Evolutionary conservation across 2,797 vertebrate genomes (phyloP), one percentile per base, ranked within the genome.

Genomic region (Brachyrhaphis roseni): DNA sequence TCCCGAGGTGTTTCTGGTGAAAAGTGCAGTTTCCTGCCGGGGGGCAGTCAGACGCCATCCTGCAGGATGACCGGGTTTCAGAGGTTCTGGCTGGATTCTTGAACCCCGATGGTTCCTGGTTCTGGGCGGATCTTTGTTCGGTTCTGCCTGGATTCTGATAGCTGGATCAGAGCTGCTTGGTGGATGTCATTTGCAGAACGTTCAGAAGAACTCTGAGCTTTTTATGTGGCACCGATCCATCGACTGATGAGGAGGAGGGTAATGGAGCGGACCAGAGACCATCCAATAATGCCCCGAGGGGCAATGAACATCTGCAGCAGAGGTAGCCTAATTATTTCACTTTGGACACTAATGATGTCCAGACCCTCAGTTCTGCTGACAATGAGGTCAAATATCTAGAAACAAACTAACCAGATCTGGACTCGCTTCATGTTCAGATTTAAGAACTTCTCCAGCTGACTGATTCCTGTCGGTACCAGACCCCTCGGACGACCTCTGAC

Each of bases 301-400:
- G 10, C 55, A 76, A 82, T 76, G 51, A 82, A 49, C 75, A 77
- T 82, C 49, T 82, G 78, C 43, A 46, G 57, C 49, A 59, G 75
- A 76, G 76, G 76, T 47, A 66, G 72, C 79, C 71, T 75, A 39
- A 70, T 43, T 78, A 70, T 43, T 46, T 51, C 13, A 11, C 18
- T 11, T 20, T 1, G 36, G 51, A 74, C 16, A 45, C 79, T 26
- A 41, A 41, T 41, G 64, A 13, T 2, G 64, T 68, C 16, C 1
- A 8, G 20, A 39, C 34, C 34, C 20, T 6, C 34, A 39, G 34
- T 7, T 36, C 34, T 66, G 16, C 62, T 39, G 16, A 66, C 16
- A 39, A 39, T 20, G 34, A 66, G 34, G 36, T 39, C 62, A 66
- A 23, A 66, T 66, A 11, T 20, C 18, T 10, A 11, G 36, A 66